These are phyloP conservation scores for Drosophila ficusphila DNA, from an alignment of 1,140 invertebrate genomes.

Conservation along the genomic window DNA sequence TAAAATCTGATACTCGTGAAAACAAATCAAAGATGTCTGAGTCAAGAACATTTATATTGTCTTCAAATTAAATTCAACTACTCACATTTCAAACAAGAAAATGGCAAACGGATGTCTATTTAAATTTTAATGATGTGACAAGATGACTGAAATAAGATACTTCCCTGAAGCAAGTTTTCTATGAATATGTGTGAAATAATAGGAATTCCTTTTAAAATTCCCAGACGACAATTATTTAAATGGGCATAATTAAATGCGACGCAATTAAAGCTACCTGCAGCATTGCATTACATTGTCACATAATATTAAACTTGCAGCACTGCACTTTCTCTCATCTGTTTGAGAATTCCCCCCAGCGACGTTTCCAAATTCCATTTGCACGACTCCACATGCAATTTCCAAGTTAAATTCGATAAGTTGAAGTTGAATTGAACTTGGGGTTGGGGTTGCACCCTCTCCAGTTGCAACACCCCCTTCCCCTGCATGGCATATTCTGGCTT, in stretches of 20 bases:
- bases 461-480: no score
- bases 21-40: background rate
- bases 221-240: conserved; percentile 18
- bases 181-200: background rate
- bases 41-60: background rate
- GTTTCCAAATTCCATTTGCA: conserved; percentile 29
- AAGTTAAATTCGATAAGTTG: conserved; percentile 40
- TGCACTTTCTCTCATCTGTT: background rate
- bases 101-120: no score
- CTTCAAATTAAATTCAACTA: background rate
- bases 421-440: conserved; percentile 40
- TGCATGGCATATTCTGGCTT: conserved; percentile 9
- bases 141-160: no score
- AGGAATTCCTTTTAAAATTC: background rate
- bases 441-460: background rate
- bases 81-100: background rate
- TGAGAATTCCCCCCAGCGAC: background rate
- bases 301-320: conserved; percentile 1
- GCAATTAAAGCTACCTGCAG: background rate
- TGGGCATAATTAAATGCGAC: background rate
- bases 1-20: no score
- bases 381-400: conserved; percentile 34
- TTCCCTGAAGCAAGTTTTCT: background rate
- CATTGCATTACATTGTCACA: background rate
- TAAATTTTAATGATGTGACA: background rate